Base-by-base conservation (phyloP, 2,888 invertebrate species). In the Apeira syringaria region DNA sequence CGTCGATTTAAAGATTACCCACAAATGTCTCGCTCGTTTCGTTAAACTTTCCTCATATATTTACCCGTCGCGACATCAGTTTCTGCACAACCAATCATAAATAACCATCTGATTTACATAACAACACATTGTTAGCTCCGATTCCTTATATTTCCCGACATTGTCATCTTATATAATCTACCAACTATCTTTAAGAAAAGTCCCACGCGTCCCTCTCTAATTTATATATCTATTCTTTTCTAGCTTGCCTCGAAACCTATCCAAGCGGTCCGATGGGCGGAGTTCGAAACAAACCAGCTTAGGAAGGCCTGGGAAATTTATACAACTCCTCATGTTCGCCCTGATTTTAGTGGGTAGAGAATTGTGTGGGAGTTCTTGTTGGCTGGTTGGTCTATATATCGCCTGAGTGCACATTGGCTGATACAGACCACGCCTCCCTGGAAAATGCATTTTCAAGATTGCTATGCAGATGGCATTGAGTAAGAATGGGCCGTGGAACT, bases 401-500 rank as follows among this genome's bases (percentile, higher is more conserved):
- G 90, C 87, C 82, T 88, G 86, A 87, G 43, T 90, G 87, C 84
- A 89, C 90, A 90, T 90, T 90, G 90, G 89, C 78, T 82, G 87
- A 79, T 78, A 74, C 68, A 74, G 68, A 64, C 85, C 87, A 84
- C 88, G 86, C 90, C 91, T 64, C 79, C 71, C 65, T 71, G 71
- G 77, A 79, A 80, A 89, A 89, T 88, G 88, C 88, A 89, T 86
- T 87, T 81, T 74, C 77, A 80, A 88, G 87, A 87, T 87, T 87
- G 80, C 84, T 80, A 81, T 86, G 85, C 86, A 85, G 80, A 80
- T 77, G 76, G 74, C 65, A 70, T 70, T 71, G 68, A 52, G 63
- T 61, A 74, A 74, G 82, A 76, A 73, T 68, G 63, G 69, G 65
- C 67, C 59, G 64, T 65, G 61, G 18, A 76, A 78, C 70, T 75